Evolutionary conservation across 2,113 vertebrate genomes (phyloP), one percentile per base, ranked within the genome.

Genomic region (Rhizomys pruinosus): DNA sequence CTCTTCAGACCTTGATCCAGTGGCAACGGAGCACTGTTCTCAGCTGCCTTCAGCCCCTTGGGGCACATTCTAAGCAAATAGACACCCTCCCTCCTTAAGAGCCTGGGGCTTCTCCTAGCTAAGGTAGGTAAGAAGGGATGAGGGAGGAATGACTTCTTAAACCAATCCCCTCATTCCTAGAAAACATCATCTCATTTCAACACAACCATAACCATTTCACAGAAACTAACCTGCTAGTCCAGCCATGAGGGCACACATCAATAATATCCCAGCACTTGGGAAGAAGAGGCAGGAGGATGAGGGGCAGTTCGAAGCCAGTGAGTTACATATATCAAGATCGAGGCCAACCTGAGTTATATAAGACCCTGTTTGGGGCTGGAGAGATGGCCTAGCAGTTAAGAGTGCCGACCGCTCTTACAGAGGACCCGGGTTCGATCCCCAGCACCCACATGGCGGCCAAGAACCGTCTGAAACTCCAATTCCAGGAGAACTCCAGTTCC

Each of bases 1-100:
- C 91, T 77, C 87, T 64, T 55, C 34, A 77, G 22, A 25, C 32
- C 89, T 47, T 81, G 61, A 66, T 87, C 84, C 94, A 66, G 68
- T 13, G 66, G n/a, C 1, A 11, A 19, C 7, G 5, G 47, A 47
- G 34, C 63, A 8, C 2, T 6, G 20, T 64, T 34, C 71, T 79
- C n/a, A 11, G 64, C 19, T 10, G 32, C 82, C 87, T 69, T 13
- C 9, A 39, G 44, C 23, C 77, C 86, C 32, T 32, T 5, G 34
- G 9, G 55, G 47, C 55, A 42, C 7, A 32, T 32, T 82, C 39
- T 42, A 63, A 44, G 59, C 16, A 55, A 81, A 59, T 0, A 19
- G 10, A 90, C 57, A 89, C 72, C 47, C 47, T 87, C 68, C 73
- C 15, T 0, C 61, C 32, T n/a, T 5, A n/a, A 39, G 39, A 34